A percentile compares a stretch with the other conserved stretches of the same genome.
These are phyloP conservation scores for Hystrix cristata DNA, from an alignment of 2,113 vertebrate species.

Conservation along the genomic window DNA sequence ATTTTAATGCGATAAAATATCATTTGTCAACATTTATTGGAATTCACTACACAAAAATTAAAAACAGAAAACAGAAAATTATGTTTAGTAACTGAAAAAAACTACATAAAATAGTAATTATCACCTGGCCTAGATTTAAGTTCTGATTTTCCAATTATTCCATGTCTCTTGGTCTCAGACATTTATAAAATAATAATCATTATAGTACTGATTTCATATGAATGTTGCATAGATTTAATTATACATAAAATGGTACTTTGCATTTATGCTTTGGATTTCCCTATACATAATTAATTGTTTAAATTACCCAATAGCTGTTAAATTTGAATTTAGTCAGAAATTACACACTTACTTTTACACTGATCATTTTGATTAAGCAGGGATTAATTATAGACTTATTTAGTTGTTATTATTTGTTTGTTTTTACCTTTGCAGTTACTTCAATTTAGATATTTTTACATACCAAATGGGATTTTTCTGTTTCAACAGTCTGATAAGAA, in stretches of 20 bases:
- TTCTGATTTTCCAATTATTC: background rate
- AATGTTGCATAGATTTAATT: background rate
- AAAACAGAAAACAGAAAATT: background rate
- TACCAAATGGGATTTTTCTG: background rate
- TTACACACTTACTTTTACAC: background rate
- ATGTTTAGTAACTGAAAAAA: background rate
- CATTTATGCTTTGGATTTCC: background rate
- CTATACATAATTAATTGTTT: background rate
- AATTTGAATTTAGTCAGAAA: background rate
- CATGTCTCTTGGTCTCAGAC: background rate
- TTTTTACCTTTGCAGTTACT: background rate
- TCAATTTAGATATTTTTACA: background rate
- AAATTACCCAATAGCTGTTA: background rate
- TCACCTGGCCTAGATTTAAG: background rate
- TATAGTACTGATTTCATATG: background rate
- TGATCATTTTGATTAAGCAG: background rate
- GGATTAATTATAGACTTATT: background rate
- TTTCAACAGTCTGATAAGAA: background rate
- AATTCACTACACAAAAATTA: background rate
- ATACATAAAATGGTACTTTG: background rate
- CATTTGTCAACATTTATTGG: background rate
- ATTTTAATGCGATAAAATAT: background rate
- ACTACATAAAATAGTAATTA: background rate
- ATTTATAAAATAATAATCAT: background rate
- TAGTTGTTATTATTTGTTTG: background rate